Evolutionary conservation across 2,113 vertebrate genomes (phyloP).

Genomic region (Lamprotornis superbus): DNA sequence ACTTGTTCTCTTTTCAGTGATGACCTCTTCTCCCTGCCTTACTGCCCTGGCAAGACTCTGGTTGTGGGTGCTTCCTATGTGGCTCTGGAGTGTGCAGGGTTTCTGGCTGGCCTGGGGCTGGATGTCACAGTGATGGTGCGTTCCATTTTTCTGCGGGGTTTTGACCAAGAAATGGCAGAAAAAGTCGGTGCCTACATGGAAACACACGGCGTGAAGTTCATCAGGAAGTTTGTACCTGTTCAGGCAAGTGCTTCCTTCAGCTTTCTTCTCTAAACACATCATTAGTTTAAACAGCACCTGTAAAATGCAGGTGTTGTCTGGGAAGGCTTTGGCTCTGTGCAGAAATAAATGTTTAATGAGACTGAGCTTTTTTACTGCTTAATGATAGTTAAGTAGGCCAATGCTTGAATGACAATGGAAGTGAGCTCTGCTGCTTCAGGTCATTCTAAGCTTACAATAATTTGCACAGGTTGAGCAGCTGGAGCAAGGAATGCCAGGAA

Average conservation of each 20-base stretch:
- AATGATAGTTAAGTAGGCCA: not conserved
- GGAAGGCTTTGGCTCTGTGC: not conserved
- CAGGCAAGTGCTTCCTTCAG: slow-evolving; percentile 72
- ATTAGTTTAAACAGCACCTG: not conserved
- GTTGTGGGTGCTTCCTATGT: slow-evolving; percentile 94
- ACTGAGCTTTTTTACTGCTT: not conserved
- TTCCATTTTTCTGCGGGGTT: slow-evolving; percentile 91
- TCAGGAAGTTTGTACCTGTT: slow-evolving; percentile 84
- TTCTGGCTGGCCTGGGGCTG: slow-evolving; percentile 89
- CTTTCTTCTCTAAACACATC: not conserved
- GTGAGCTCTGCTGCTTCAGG: not conserved
- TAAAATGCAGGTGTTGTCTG: not conserved
- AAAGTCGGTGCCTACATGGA: slow-evolving; percentile 88
- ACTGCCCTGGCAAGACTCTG: slow-evolving; percentile 93
- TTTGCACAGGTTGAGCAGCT: slow-evolving; percentile 81
- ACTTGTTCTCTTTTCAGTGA: slow-evolving; percentile 76
- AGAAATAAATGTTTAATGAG: not conserved
- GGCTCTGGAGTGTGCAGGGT: slow-evolving; percentile 94
- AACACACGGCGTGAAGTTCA: slow-evolving; percentile 86
- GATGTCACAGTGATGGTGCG: slow-evolving; percentile 94
- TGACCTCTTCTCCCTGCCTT: slow-evolving; percentile 91
- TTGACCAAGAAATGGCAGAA: slow-evolving; percentile 96
- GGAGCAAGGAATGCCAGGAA: slow-evolving; percentile 88
- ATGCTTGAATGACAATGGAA: not conserved
- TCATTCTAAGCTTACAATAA: not conserved